Base-by-base conservation (phyloP, 2,113 vertebrate genomes). In the Sapajus apella region DNA sequence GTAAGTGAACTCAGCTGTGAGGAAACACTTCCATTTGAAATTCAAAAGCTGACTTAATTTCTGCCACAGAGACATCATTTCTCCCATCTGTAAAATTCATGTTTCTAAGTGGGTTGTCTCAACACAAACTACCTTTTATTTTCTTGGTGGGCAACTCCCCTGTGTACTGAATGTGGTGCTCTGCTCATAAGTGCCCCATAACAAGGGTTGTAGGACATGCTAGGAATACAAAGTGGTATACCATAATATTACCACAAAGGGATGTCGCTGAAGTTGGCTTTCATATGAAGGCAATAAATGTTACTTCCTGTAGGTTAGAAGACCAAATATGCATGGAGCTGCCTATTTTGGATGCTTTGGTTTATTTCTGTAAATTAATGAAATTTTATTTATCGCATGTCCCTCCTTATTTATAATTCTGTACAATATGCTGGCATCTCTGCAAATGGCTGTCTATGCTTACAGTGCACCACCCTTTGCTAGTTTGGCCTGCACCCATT, bases 11-110 rank as follows among this genome's bases (percentile, higher is more conserved):
- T 97, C 87, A 82, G 87, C 47, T 79, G 76, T 64, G 84, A 93
- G 72, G 40, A 93, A 96, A 85, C 6, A 61, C 27, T 94, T 90
- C 27, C 52, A 68, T 76, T 43, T 97, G 91, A 92, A 96, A 95
- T 93, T 95, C 43, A 88, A 96, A 83, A 68, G 56, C 30, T 25
- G 61, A 72, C 58, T 90, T 79, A 61, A 89, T 95, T 95, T 93
- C 80, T 95, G 89, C 86, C 72, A 43, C 52, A 52, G 25, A 92
- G 56, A 75, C 70, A 58, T 43, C 92, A 43, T 37, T 88, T 27
- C 30, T 97, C 81, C 20, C 85, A 21, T 66, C 40, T 55, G 40
- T 45, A 75, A 92, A 87, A 64, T 55, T 64, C 23, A 3, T 85
- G 85, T 32, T 91, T 43, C 47, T 94, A 21, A 32, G 35, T 56